phyloP scores from a whole-genome alignment of 2,888 invertebrate species.

The Schizotus pectinicornis region DNA sequence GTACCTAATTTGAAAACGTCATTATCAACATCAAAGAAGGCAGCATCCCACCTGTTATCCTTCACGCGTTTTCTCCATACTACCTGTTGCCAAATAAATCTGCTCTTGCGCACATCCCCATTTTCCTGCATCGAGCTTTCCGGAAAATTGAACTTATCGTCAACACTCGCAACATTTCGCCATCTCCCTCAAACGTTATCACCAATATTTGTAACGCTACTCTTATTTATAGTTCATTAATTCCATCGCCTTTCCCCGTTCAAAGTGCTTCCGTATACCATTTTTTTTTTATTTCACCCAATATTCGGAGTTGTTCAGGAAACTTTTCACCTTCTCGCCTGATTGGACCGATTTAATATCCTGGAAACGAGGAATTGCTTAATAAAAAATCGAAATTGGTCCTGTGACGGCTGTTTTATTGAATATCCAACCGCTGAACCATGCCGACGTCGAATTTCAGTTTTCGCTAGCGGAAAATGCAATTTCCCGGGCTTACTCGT shows the following conservation, averaged over 20 bases:
- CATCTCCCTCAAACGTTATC: neutral
- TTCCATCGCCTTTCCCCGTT: neutral
- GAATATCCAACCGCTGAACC: constrained; percentile 5
- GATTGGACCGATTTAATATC: too few relatives aligned
- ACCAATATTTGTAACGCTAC: neutral
- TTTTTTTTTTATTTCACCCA: neutral
- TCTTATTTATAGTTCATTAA: neutral
- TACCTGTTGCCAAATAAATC: constrained; percentile 44
- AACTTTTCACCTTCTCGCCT: too few relatives aligned
- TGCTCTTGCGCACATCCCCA: constrained; percentile 33
- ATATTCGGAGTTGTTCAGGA: neutral
- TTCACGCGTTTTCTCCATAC: constrained; percentile 31
- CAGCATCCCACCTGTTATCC: constrained; percentile 35
- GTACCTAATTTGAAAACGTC: too few relatives aligned
- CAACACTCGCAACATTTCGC: constrained; percentile 12
- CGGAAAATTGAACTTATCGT: constrained; percentile 15
- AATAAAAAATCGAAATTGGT: constrained; percentile 1
- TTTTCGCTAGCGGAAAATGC: constrained; percentile 42
- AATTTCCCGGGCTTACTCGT: constrained; percentile 45
- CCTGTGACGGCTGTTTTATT: constrained; percentile 7
- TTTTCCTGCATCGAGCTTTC: constrained; percentile 2
- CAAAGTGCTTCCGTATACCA: too few relatives aligned
- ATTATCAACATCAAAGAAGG: neutral
- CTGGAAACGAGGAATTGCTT: neutral
- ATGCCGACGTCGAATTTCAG: constrained; percentile 21